Percentiles rank a stretch among this genome's conserved stretches.
Conservation (phyloP, 1,140 invertebrate genomes). For the Mya arenaria region DNA sequence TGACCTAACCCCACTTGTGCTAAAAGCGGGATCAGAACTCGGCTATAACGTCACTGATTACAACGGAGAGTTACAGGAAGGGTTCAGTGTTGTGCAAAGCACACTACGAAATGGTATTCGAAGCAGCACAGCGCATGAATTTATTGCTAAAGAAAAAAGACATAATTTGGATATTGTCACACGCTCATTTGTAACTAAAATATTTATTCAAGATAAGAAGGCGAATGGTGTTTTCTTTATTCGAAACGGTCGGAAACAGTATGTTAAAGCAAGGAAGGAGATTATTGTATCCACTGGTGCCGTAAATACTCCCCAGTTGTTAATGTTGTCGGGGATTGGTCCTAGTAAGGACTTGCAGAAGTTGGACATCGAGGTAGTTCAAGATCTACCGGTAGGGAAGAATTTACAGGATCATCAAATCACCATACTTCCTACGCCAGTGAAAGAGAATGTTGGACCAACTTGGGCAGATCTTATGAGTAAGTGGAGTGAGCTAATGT, state of each 20-base stretch:
- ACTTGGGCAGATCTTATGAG: neutral
- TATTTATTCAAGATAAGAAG: conserved; percentile 44
- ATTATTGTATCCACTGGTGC: conserved; percentile 83
- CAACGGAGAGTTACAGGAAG: conserved; percentile 35
- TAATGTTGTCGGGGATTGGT: conserved; percentile 85
- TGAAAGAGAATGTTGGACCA: neutral
- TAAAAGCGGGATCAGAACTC: conserved; percentile 42
- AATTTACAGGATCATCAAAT: conserved; percentile 4
- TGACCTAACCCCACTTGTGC: neutral
- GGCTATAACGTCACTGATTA: conserved; percentile 78
- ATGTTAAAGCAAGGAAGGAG: conserved; percentile 84
- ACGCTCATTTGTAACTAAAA: conserved; percentile 3
- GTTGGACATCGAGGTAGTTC: too few species aligned
- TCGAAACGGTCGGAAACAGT: conserved; percentile 80
- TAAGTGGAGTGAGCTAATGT: neutral
- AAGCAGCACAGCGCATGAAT: conserved; percentile 20
- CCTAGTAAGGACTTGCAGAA: conserved; percentile 80
- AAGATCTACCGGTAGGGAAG: conserved; percentile 10
- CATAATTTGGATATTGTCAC: conserved; percentile 21
- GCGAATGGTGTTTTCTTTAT: conserved; percentile 70
- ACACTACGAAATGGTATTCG: conserved; percentile 8
- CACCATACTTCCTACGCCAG: neutral
- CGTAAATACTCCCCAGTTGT: conserved; percentile 84
- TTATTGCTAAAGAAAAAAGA: neutral
- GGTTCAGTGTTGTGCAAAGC: conserved; percentile 27